Evolutionary conservation across 2,113 vertebrate species (phyloP).

Genomic region (Alligator sinensis): DNA sequence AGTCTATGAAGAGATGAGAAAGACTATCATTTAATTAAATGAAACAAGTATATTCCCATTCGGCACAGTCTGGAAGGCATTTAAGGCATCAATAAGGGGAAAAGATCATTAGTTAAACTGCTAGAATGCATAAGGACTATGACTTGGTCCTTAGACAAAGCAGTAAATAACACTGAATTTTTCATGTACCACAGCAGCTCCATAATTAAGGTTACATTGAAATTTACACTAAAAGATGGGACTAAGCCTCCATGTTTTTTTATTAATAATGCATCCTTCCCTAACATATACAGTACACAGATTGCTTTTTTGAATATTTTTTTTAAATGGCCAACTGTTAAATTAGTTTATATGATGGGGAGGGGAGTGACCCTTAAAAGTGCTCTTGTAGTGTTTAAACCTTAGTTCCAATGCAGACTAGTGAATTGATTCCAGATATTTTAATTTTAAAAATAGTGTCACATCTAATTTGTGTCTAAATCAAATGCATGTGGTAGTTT

Average conservation of each 20-base stretch:
- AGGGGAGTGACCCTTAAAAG: neutral
- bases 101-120: neutral
- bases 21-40: slow-evolving; percentile 3
- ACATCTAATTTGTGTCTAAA: neutral
- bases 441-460: neutral
- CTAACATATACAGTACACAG: neutral
- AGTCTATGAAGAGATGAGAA: slow-evolving; percentile 3
- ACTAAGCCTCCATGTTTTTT: slow-evolving; percentile 25
- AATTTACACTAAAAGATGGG: neutral
- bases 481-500: neutral
- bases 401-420: neutral
- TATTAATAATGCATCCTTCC: neutral
- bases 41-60: neutral
- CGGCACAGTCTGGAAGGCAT: slow-evolving; percentile 1
- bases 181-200: neutral
- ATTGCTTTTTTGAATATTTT: neutral
- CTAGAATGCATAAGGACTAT: slow-evolving; percentile 23
- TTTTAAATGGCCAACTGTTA: neutral
- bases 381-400: neutral
- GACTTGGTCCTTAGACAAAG: slow-evolving; percentile 25
- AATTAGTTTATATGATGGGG: too few species aligned
- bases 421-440: slow-evolving; percentile 25
- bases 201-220: neutral
- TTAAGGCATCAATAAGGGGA: slow-evolving; percentile 26
- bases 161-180: slow-evolving; percentile 28